These are phyloP conservation scores for Galerucella calmariensis DNA, from an alignment of 2,888 invertebrate species.

Conservation along the genomic window DNA sequence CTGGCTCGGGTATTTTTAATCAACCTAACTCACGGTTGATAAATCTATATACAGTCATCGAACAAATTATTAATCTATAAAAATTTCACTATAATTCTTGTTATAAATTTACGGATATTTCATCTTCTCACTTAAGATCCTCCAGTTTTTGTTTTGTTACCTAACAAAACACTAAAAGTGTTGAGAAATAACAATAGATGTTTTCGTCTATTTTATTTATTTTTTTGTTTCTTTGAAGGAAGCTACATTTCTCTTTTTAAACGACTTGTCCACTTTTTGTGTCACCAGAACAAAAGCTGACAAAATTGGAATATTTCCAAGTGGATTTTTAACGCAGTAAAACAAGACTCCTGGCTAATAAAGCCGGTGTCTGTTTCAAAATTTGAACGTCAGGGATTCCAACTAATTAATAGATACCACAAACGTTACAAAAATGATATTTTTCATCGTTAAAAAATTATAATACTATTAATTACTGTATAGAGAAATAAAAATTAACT, in stretches of 20 bases:
- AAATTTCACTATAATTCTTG: no score
- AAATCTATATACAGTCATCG: no score
- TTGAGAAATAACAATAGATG: not conserved
- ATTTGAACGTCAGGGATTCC: not conserved
- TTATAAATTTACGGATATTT: not conserved
- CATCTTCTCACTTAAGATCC: not conserved
- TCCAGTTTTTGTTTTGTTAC: not conserved
- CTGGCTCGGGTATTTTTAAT: no score
- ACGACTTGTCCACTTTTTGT: slow-evolving; percentile 28
- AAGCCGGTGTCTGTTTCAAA: slow-evolving; percentile 12
- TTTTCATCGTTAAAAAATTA: not conserved
- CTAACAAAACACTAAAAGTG: not conserved
- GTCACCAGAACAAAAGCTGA: slow-evolving; percentile 36
- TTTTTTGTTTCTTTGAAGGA: slow-evolving; percentile 3
- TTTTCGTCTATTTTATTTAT: not conserved
- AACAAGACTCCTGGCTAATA: slow-evolving; percentile 9
- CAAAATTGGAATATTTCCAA: slow-evolving; percentile 49
- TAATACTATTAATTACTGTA: no score
- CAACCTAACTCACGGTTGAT: no score
- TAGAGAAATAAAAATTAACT: no score
- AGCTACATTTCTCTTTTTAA: slow-evolving; percentile 7
- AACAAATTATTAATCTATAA: no score
- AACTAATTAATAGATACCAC: not conserved
- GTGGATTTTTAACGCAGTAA: slow-evolving; percentile 39
- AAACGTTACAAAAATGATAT: not conserved